Conservation (phyloP, 35 echinoderm and acorn worm genomes). For the Acanthaster planci region DNA sequence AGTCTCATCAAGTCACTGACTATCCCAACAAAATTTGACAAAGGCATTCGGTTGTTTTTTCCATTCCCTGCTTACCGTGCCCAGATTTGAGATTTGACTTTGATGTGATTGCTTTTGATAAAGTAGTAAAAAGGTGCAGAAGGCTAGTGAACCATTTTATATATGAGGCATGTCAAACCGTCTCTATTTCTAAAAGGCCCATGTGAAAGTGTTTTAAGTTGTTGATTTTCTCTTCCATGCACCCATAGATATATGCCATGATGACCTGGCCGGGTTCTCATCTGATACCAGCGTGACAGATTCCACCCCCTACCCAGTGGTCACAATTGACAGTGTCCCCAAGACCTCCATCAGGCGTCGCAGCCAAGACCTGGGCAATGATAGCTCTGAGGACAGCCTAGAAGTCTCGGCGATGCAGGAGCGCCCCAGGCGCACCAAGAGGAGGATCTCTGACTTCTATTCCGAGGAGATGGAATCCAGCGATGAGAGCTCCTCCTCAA, state of each 20-base stretch:
- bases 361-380: not conserved
- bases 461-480: slow-evolving; percentile 5
- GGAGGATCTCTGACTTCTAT: slow-evolving; percentile 10
- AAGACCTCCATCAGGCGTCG: not conserved
- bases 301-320: not conserved
- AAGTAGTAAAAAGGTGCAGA: too few species aligned
- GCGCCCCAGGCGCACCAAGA: not conserved
- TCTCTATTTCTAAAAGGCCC: too few species aligned
- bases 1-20: too few species aligned
- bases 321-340: slow-evolving; percentile 8
- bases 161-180: too few species aligned
- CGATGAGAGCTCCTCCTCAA: not conserved
- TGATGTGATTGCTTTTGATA: too few species aligned
- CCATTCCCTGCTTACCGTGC: too few species aligned
- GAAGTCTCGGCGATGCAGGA: not conserved
- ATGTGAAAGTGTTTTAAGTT: too few species aligned
- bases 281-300: slow-evolving; percentile 8
- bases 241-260: not conserved
- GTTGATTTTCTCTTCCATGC: too few species aligned
- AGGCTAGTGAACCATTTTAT: too few species aligned
- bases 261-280: not conserved
- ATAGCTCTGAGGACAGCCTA: slow-evolving; percentile 13
- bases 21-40: too few species aligned
- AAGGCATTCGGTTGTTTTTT: too few species aligned
- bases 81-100: too few species aligned